Conservation (phyloP, 1,140 invertebrate genomes). For the Eulimnadia texana region DNA sequence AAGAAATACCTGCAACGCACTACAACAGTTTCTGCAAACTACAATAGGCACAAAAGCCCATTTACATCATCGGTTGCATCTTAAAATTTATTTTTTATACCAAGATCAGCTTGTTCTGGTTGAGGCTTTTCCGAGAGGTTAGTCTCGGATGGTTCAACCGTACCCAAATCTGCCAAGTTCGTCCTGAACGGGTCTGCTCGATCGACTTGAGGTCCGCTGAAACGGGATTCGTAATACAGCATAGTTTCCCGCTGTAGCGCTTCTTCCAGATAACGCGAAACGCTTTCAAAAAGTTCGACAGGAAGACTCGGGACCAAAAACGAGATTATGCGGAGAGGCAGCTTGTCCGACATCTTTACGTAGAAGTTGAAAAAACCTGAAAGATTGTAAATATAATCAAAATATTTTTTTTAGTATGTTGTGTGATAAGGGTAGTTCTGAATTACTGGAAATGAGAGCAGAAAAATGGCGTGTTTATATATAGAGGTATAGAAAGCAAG, state of each 20-base stretch:
- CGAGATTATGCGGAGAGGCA: conserved; percentile 34
- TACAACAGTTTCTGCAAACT: no score
- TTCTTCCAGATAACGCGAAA: conserved; percentile 39
- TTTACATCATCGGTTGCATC: no score
- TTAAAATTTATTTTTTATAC: neutral
- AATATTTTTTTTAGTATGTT: no score
- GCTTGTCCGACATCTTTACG: conserved; percentile 1
- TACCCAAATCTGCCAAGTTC: conserved; percentile 41
- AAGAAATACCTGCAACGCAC: no score
- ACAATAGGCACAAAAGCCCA: no score
- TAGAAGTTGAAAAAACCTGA: no score
- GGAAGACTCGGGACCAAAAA: conserved; percentile 46
- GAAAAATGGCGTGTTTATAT: no score
- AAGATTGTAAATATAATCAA: no score
- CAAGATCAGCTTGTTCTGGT: conserved; percentile 1
- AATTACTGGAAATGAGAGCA: no score
- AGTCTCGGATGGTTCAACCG: conserved; percentile 12
- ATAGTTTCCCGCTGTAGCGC: conserved; percentile 33
- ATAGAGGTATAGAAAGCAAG: no score
- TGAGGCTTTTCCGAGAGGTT: neutral
- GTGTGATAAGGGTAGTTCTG: no score
- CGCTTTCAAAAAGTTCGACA: conserved; percentile 40
- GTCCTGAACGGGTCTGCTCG: conserved; percentile 38
- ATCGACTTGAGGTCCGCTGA: conserved; percentile 30
- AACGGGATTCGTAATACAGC: conserved; percentile 42